Base-by-base conservation (phyloP, 64 coral and sea anemone genomes). In the Hydrozoanthus tunicans region DNA sequence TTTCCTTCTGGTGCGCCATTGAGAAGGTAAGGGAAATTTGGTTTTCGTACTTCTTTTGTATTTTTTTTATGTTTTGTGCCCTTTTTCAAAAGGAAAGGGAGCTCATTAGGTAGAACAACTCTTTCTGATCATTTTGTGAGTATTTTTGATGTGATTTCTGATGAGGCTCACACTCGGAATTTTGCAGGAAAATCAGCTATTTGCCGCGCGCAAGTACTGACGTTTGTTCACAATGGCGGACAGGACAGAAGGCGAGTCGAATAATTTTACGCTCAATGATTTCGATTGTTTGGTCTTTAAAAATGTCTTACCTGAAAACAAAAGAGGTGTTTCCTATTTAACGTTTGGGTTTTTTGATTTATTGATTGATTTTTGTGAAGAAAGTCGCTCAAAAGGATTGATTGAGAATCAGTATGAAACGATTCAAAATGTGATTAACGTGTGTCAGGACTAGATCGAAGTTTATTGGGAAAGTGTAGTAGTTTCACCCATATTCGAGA, bases 401-500 rank as follows among this genome's bases (percentile, higher is more conserved):
- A 79, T 79, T 60, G 52, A 5, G 24, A 80, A 80, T 25, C 51
- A 67, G 8, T 51, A 13, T 83, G 62, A 83, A 53, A 53, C 81
- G 0, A 7, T 83, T 51, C 43, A 83, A 83, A 83, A 68, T 68
- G 81, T 83, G 13, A 68, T 83, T 32, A 12, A 62, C 81, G 62
- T 83, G 61, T 82, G 0, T 82, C 80, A 5, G 20, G 32, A 51
- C 27, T 83, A 9, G 62, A 83, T 53, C 81, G 51, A 13, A 68
- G 14, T 13, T 55, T 62, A 17, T 62, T 83, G 62, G 81, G 51
- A 11, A 25, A 15, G 5, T 56, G 81, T 83, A 83, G 81, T 55
- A 52, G 23, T 83, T 68, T 68, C 81, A 83, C 51, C 81, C 62
- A 68, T 12, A 66, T 53, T 83, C 43, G 81, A 84, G 55, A 84